Percentiles rank a stretch among this genome's conserved stretches.
These are phyloP conservation scores for Galendromus occidentalis DNA, from an alignment of 1,140 invertebrate genomes.

Conservation along the genomic window DNA sequence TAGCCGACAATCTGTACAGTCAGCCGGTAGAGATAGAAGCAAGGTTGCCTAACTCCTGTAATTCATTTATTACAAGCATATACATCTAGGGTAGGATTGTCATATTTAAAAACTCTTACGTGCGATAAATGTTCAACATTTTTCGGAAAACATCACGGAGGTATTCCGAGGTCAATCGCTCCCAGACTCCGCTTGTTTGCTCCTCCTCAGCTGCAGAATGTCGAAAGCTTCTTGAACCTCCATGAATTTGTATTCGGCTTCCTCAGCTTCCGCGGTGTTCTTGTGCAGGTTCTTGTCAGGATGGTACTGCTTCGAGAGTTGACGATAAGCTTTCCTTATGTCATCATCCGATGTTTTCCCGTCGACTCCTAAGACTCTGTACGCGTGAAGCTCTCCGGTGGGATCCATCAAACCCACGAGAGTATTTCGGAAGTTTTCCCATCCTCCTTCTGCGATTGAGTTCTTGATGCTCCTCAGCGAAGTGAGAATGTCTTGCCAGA, in stretches of 20 bases:
- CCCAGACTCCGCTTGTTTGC: background rate
- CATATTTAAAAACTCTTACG: too few relatives aligned
- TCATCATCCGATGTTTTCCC: constrained; percentile 51
- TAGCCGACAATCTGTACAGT: too few relatives aligned
- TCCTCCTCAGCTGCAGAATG: constrained; percentile 54
- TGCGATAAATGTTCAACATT: too few relatives aligned
- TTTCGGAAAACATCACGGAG: too few relatives aligned
- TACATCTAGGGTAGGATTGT: too few relatives aligned
- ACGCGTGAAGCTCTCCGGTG: constrained; percentile 68
- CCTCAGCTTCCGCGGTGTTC: constrained; percentile 31
- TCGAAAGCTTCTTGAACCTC: constrained; percentile 83
- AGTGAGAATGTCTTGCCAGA: constrained; percentile 49
- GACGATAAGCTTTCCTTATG: constrained; percentile 56
- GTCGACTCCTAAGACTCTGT: constrained; percentile 22
- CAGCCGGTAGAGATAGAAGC: too few relatives aligned
- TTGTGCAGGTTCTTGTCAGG: constrained; percentile 58
- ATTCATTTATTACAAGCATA: too few relatives aligned
- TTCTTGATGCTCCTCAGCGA: constrained; percentile 49
- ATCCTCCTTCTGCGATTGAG: constrained; percentile 55
- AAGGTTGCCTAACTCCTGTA: too few relatives aligned
- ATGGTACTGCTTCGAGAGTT: constrained; percentile 62
- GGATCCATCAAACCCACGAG: constrained; percentile 62
- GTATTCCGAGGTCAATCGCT: too few relatives aligned
- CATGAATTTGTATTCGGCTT: constrained; percentile 66
- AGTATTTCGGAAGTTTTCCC: constrained; percentile 55